Conservation (phyloP, 2,888 invertebrate genomes). For the Branchinecta sandiegonensis region DNA sequence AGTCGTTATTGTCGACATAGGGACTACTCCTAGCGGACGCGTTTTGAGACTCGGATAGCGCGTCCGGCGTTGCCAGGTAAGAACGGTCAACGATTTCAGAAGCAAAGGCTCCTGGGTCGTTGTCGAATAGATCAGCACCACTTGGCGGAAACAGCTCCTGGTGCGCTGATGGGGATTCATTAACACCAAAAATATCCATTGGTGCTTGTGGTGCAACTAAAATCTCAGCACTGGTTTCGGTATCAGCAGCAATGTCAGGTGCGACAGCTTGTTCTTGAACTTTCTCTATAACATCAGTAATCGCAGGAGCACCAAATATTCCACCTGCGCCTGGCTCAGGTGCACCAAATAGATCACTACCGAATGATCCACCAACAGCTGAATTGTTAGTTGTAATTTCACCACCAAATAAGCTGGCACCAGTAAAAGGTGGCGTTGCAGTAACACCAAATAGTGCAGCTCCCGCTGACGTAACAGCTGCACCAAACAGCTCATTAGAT, state of each 20-base stretch:
- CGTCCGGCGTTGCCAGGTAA: not conserved
- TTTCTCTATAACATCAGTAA: too few relatives aligned
- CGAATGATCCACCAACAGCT: not conserved
- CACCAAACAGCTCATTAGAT: not conserved
- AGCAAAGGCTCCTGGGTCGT: not conserved
- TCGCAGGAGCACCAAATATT: too few relatives aligned
- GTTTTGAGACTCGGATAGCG: not conserved
- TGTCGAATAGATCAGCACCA: not conserved
- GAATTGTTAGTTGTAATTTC: not conserved
- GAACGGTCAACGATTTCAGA: not conserved
- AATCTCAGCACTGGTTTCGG: not conserved
- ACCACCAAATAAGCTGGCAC: not conserved
- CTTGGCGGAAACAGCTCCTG: not conserved
- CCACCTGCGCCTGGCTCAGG: too few relatives aligned
- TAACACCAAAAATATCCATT: not conserved
- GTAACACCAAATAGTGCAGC: not conserved
- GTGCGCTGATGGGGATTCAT: not conserved
- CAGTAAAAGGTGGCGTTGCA: not conserved
- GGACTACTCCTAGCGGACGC: not conserved
- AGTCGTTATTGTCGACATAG: not conserved
- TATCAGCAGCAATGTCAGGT: not conserved
- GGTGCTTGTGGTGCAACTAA: not conserved
- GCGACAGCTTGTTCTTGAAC: not conserved
- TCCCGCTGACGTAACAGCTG: not conserved
- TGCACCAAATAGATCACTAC: not conserved